Conservation (phyloP, 2,797 vertebrate genomes). For the Sebastiscus albofasciatus region DNA sequence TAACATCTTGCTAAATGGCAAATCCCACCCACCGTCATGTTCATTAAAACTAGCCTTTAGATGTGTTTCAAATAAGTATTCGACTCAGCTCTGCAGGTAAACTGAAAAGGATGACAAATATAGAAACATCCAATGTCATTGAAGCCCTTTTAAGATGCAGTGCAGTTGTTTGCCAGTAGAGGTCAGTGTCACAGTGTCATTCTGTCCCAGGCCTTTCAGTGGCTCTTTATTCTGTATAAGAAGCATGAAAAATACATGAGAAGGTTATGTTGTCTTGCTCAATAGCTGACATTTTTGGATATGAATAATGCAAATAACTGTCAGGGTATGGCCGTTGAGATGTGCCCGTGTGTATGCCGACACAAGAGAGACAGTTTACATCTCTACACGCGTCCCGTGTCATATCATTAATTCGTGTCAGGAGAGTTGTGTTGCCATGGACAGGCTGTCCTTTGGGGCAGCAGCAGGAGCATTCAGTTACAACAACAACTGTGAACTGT, state of each 20-base stretch:
- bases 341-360: neutral
- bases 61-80: neutral
- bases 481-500: conserved; percentile 39
- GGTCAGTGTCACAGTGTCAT: conserved; percentile 59
- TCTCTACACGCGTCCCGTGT: neutral
- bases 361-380: conserved; percentile 23
- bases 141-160: conserved; percentile 22
- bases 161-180: conserved; percentile 50
- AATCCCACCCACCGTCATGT: neutral
- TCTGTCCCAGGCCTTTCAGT: neutral
- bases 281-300: conserved; percentile 9
- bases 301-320: conserved; percentile 30
- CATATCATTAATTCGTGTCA: neutral
- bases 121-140: neutral
- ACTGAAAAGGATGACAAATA: neutral
- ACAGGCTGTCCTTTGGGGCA: conserved; percentile 34
- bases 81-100: neutral
- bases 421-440: conserved; percentile 44
- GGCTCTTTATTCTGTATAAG: conserved; percentile 4
- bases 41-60: neutral
- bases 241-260: conserved; percentile 19
- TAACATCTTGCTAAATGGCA: neutral
- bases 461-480: conserved; percentile 21
- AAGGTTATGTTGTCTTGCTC: neutral
- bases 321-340: neutral